Evolutionary conservation across 2,797 vertebrate genomes (phyloP), one percentile per base, ranked within the genome.

Genomic region (Hephaestus fuliginosus): DNA sequence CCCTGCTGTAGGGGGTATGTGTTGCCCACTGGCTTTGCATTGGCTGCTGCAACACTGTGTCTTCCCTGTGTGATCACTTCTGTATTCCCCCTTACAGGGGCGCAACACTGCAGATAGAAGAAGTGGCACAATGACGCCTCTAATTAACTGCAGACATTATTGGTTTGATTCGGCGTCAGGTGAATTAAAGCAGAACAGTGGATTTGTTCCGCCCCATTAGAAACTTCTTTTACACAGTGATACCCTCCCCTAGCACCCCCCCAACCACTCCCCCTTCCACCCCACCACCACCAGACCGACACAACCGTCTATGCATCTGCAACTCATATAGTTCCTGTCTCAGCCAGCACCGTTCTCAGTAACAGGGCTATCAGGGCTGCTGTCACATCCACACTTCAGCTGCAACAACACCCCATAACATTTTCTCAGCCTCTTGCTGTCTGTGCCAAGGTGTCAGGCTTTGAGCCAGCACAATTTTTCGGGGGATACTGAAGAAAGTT

Each of bases 141-240:
- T 25, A 25, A 25, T 36, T 36, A 36, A 36, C 33, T 36, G 33
- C 33, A 36, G 33, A 36, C 1, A 36, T 41, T 41, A 41, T 41
- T 41, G 9, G 41, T 10, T 41, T 41, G 41, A 41, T 10, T 12
- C 9, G 39, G 25, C 4, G 18, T 15, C 3, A 3, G 14, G 17
- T 60, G 7, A 22, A 13, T 17, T 14, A 2, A 51, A 64, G 64
- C 22, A 28, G 52, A 14, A 25, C 60, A 12, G 28, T 17, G 9
- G 9, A 53, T 33, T 13, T 28, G 79, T 9, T 1, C 53, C 76
- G 76, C 81, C 76, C 58, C 44, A 14, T n/a, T 39, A 52, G 1
- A 43, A 46, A 14, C 56, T 14, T 41, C n/a, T 7, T 43, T 25
- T 20, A 63, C 20, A 25, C 3, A 68, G 1, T 43, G 43, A n/a